phyloP scores from a whole-genome alignment of 1,140 invertebrate species.

The Zaprionus vittiger region DNA sequence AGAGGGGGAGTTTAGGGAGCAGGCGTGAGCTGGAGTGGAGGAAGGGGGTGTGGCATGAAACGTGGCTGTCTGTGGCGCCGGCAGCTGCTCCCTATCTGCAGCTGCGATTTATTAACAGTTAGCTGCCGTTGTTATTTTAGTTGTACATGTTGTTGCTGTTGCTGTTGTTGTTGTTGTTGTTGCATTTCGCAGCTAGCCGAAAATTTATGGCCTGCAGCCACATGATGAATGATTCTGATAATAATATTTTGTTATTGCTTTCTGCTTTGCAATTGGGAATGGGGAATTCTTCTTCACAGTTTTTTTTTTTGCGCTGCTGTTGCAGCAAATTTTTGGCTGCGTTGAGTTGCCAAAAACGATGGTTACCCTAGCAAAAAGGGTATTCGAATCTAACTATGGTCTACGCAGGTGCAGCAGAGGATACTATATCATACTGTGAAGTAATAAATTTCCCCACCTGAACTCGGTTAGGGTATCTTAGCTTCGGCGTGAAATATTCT shows the following conservation, averaged over 20 bases:
- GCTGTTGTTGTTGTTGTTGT: constrained; percentile 49
- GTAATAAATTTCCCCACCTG: no score
- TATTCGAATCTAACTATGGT: neutral
- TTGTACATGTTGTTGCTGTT: constrained; percentile 44
- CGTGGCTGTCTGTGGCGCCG: constrained; percentile 58
- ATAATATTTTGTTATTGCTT: constrained; percentile 82
- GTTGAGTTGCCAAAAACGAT: constrained; percentile 64
- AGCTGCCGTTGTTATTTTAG: constrained; percentile 61
- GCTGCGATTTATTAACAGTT: constrained; percentile 79
- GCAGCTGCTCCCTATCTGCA: constrained; percentile 70
- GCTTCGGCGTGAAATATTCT: neutral
- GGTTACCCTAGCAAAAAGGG: neutral
- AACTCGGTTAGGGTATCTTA: neutral
- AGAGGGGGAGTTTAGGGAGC: constrained; percentile 10
- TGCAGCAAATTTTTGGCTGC: constrained; percentile 67
- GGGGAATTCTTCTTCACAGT: constrained; percentile 36
- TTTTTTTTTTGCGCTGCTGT: constrained; percentile 38
- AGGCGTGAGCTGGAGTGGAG: neutral
- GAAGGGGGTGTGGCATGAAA: constrained; percentile 14
- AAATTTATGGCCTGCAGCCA: constrained; percentile 82
- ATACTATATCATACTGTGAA: neutral
- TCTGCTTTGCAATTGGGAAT: constrained; percentile 45
- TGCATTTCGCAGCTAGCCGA: constrained; percentile 69
- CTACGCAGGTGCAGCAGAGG: neutral
- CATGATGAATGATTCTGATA: constrained; percentile 83